Evolutionary conservation across 2,113 vertebrate species (phyloP).

Genomic region (Thinocorus orbignyianus): DNA sequence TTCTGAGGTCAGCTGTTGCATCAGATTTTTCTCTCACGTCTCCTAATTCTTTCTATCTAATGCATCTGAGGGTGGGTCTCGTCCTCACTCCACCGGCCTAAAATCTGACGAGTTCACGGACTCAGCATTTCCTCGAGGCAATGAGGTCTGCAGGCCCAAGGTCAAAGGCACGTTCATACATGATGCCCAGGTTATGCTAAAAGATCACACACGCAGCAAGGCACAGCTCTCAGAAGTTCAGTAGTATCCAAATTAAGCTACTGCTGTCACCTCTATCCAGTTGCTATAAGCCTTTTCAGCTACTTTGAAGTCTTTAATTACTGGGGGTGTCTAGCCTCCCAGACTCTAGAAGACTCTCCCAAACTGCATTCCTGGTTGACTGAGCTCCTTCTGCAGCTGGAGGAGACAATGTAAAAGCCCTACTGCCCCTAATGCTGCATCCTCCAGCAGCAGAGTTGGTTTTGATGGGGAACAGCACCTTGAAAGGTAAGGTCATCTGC

Average conservation of each 20-base stretch:
- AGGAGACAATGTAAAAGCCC: neutral
- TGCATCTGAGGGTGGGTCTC: conserved; percentile 38
- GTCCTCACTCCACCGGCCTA: neutral
- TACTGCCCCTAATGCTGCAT: too few relatives aligned
- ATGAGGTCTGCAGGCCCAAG: neutral
- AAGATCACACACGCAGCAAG: neutral
- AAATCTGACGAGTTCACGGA: neutral
- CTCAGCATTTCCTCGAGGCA: conserved; percentile 23
- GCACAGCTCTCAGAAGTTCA: neutral
- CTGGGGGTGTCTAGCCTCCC: neutral
- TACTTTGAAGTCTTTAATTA: neutral
- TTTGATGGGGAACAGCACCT: neutral
- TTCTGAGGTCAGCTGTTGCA: conserved; percentile 4
- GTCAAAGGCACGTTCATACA: neutral
- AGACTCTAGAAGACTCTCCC: neutral
- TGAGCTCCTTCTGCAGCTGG: neutral
- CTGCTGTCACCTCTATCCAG: neutral
- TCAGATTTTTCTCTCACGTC: neutral
- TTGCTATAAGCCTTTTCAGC: neutral
- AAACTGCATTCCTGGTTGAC: neutral
- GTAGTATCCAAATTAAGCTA: neutral
- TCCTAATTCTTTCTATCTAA: conserved; percentile 4
- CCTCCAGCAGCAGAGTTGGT: neutral
- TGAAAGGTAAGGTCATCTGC: neutral
- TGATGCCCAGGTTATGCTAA: neutral